A percentile compares a stretch with the other conserved stretches of the same genome.
Evolutionary conservation across 2,888 invertebrate species (phyloP).

Genomic region (Zygaena filipendulae): DNA sequence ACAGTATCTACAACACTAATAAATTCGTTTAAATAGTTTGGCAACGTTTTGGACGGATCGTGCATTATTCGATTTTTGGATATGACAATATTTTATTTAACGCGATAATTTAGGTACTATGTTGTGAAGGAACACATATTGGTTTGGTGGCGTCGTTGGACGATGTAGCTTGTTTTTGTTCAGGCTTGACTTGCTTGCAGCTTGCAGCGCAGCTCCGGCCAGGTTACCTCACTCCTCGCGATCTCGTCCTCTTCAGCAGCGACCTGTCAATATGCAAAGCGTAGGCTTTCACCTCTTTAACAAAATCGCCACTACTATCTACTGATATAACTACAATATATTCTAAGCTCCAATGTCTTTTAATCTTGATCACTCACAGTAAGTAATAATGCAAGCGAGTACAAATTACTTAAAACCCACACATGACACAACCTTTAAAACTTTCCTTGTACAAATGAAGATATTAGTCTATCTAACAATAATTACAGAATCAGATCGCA

Average conservation of each 20-base stretch:
- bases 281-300: conserved; percentile 63
- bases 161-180: conserved; percentile 17
- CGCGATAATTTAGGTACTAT: conserved; percentile 40
- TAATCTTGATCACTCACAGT: no score
- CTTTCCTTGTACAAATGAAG: no score
- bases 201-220: conserved; percentile 29
- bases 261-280: conserved; percentile 48
- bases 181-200: conserved; percentile 14
- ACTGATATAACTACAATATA: not conserved
- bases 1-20: conserved; percentile 45
- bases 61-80: conserved; percentile 56
- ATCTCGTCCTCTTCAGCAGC: conserved; percentile 56
- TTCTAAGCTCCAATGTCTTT: no score
- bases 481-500: no score
- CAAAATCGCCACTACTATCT: conserved; percentile 15
- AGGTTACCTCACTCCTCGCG: conserved; percentile 61
- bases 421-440: no score
- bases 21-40: conserved; percentile 62
- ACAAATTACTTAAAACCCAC: no score
- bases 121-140: conserved; percentile 50
- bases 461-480: no score
- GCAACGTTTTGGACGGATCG: conserved; percentile 62
- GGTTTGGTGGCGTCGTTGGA: conserved; percentile 21
- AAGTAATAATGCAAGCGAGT: no score
- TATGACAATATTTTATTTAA: conserved; percentile 27